Percentiles rank a stretch among this genome's conserved stretches.
Conservation (phyloP, 2,113 vertebrate species). For the Hypocryptadius cinnamomeus region DNA sequence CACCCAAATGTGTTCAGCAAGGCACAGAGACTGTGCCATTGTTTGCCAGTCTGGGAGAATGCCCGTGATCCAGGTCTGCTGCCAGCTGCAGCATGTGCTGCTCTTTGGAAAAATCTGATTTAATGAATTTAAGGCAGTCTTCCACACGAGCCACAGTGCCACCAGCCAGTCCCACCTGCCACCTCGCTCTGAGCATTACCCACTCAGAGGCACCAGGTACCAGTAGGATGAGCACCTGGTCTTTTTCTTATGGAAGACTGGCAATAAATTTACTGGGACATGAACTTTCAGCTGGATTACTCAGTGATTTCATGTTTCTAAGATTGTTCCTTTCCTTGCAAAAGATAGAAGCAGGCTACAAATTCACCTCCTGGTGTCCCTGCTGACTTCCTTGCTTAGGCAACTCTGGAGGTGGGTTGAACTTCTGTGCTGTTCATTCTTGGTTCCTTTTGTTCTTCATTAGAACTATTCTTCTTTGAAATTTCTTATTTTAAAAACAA, state of each 20-base stretch:
- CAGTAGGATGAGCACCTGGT: background rate
- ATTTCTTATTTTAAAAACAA: background rate
- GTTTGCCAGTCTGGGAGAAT: background rate
- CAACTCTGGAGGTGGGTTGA: background rate
- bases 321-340: background rate
- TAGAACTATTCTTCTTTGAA: background rate
- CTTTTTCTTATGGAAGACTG: background rate
- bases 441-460: background rate
- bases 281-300: background rate
- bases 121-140: background rate
- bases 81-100: background rate
- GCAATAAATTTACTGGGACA: background rate
- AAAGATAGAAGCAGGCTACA: background rate
- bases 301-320: background rate
- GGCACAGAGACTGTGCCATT: background rate
- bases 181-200: fast-evolving
- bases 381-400: background rate
- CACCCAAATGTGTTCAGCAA: background rate
- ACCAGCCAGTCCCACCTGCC: background rate
- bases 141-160: fast-evolving
- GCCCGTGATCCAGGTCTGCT: background rate
- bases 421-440: background rate
- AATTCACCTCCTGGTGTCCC: background rate
- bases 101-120: background rate
- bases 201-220: background rate